Evolutionary conservation across 2,113 vertebrate genomes (phyloP), one percentile per base, ranked within the genome.

Genomic region (Notothenia rossii): DNA sequence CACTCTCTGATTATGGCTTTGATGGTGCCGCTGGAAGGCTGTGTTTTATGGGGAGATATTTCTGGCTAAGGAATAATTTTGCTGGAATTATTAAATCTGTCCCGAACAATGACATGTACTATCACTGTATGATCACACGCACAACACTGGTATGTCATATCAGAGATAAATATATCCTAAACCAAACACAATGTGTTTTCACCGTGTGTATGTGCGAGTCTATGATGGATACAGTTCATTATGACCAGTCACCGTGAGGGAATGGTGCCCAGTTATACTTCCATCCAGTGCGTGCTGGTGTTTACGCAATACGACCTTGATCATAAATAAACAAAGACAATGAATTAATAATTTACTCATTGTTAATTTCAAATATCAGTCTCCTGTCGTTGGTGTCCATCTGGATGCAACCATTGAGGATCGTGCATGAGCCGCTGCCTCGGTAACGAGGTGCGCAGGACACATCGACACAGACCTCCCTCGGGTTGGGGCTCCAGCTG

Each of bases 401-500:
- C 89, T 91, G 85, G 82, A 85, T 67, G 70, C 65, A 80, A 12
- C 55, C 75, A 46, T 61, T 77, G 60, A 75, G 72, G 70, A 72
- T 69, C 55, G 50, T 66, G 50, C 63, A 81, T 76, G 70, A 82
- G 82, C 76, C 29, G 7, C 5, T 73, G 49, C 58, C 74, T 72
- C 46, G 7, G 62, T 90, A 83, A 87, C 83, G 15, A 89, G 80
- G 72, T 80, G 83, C 67, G 12, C 77, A 82, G 72, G 59, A 77
- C 75, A 83, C 77, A 72, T 20, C 86, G 51, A 76, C 83, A 87
- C 73, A 75, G 46, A 46, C 70, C 81, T 92, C 92, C 88, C 86
- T 33, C 46, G 89, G 81, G 88, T 88, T 77, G 15, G 53, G 62
- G 68, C 79, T 89, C 88, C 92, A 93, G 88, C 89, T 93, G 90